Evolutionary conservation across 53 echinoderm and acorn worm species (phyloP).

Genomic region (Hippasteria phrygiana): DNA sequence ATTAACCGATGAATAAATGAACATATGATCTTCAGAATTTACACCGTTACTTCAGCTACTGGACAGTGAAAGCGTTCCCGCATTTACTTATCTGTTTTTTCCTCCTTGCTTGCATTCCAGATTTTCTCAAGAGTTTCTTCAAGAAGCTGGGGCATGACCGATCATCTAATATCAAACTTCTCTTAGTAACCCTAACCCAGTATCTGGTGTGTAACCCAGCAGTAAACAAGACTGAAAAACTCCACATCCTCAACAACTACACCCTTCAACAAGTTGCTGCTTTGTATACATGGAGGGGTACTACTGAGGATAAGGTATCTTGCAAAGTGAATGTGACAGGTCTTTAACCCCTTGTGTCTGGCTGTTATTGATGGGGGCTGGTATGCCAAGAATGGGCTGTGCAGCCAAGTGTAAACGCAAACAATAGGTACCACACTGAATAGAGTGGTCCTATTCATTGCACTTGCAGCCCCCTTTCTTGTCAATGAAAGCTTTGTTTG

Average conservation of each 20-base stretch:
- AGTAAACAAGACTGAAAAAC: conserved; percentile 85
- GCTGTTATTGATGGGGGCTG: too few species aligned
- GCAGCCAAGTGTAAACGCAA: too few species aligned
- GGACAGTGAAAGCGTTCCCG: background rate
- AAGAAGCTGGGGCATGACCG: conserved; percentile 78
- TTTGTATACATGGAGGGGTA: conserved; percentile 83
- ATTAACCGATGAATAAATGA: too few species aligned
- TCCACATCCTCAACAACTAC: conserved; percentile 84
- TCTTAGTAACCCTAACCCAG: conserved; percentile 78
- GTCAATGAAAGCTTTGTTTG: too few species aligned
- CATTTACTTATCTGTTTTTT: background rate
- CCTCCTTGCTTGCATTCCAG: conserved; percentile 37
- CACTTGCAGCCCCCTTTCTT: too few species aligned
- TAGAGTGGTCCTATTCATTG: too few species aligned
- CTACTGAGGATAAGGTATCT: conserved; percentile 52
- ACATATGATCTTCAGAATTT: too few species aligned
- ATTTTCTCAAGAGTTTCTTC: conserved; percentile 87
- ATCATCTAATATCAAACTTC: conserved; percentile 72
- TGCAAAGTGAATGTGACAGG: background rate
- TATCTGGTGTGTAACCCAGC: conserved; percentile 74
- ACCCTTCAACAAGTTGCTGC: conserved; percentile 76
- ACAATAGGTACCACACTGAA: too few species aligned
- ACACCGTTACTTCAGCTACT: too few species aligned
- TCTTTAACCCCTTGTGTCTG: background rate
- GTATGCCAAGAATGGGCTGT: too few species aligned